A percentile compares a stretch with the other conserved stretches of the same genome.
These are phyloP conservation scores for Agrotis ipsilon DNA, from an alignment of 2,888 invertebrate species.

Conservation along the genomic window DNA sequence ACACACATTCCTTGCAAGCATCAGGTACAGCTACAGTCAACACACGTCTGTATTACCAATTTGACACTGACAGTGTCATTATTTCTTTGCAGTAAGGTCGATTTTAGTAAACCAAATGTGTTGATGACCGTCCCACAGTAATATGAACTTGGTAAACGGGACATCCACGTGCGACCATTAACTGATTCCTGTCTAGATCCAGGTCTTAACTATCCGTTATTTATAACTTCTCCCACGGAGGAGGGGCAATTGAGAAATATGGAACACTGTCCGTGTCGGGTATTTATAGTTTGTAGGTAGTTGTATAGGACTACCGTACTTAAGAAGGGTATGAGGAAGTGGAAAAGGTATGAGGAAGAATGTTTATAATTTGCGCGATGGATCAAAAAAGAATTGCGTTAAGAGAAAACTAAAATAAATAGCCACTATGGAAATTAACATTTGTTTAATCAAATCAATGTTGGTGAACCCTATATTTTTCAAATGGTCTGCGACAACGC, in stretches of 20 bases:
- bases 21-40: too few relatives aligned
- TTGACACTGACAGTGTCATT: not conserved
- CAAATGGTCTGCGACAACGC: too few relatives aligned
- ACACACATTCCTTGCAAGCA: not conserved
- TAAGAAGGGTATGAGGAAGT: not conserved
- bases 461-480: too few relatives aligned
- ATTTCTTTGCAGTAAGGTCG: not conserved
- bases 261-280: constrained; percentile 20
- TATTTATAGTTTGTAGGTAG: constrained; percentile 27
- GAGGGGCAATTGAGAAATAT: constrained; percentile 54
- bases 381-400: not conserved
- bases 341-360: not conserved
- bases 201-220: constrained; percentile 38
- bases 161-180: constrained; percentile 42
- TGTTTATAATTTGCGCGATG: not conserved
- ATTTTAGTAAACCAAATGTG: not conserved
- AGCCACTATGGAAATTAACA: not conserved
- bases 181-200: constrained; percentile 26
- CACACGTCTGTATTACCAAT: not conserved
- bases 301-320: constrained; percentile 2
- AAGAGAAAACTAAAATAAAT: too few relatives aligned
- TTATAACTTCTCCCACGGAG: constrained; percentile 43
- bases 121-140: constrained; percentile 3
- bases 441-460: too few relatives aligned
- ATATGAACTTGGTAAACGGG: constrained; percentile 30